Conservation (phyloP, 2,113 vertebrate genomes). For the Cercocebus atys region DNA sequence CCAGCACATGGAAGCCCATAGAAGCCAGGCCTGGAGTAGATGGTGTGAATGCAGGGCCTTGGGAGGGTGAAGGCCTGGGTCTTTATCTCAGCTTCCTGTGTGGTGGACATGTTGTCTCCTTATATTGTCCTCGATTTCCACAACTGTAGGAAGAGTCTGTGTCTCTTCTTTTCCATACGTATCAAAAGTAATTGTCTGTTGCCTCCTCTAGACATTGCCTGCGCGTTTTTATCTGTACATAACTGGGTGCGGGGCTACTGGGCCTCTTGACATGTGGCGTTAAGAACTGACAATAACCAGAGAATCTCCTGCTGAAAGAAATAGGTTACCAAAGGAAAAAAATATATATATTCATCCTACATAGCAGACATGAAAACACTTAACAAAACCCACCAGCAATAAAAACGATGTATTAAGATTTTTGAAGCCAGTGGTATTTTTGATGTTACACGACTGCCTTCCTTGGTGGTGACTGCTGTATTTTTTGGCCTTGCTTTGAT, state of each 20-base stretch:
- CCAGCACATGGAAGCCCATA: no score
- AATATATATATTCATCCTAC: not conserved
- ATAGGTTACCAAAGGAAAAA: not conserved
- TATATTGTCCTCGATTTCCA: not conserved
- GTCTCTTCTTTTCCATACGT: not conserved
- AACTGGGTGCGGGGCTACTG: no score
- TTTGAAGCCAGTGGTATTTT: not conserved
- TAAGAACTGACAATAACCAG: not conserved
- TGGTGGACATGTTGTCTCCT: not conserved
- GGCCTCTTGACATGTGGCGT: not conserved
- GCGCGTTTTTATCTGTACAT: not conserved
- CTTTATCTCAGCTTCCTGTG: not conserved
- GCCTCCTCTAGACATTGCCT: not conserved
- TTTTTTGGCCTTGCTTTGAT: conserved; percentile 67
- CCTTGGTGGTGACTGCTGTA: conserved; percentile 51
- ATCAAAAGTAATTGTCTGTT: not conserved
- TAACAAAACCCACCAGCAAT: not conserved
- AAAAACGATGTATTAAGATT: not conserved
- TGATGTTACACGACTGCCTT: conserved; percentile 8
- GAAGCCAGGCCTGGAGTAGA: no score
- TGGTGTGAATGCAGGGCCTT: no score
- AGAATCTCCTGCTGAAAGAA: not conserved
- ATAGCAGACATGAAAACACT: not conserved
- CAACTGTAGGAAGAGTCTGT: not conserved
- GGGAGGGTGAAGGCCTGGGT: not conserved